Evolutionary conservation across 2,113 vertebrate genomes (phyloP).

Genomic region (Oxygymnocypris stewartii): DNA sequence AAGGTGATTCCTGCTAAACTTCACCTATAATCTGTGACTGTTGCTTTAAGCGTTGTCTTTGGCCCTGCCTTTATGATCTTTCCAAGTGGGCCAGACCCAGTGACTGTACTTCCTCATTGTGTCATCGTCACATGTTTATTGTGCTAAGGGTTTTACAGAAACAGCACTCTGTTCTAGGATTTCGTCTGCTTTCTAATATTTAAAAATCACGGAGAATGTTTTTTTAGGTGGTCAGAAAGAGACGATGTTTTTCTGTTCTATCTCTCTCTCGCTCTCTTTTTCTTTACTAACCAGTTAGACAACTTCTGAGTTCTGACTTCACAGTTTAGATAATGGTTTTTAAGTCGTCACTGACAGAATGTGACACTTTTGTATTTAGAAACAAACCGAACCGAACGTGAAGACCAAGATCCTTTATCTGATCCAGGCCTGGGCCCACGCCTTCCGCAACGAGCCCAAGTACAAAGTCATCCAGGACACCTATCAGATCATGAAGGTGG

Average conservation of each 20-base stretch:
- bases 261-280: neutral
- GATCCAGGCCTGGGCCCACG: conserved; percentile 97
- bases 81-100: conserved; percentile 62
- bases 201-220: neutral
- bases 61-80: conserved; percentile 57
- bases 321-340: neutral
- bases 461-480: conserved; percentile 99
- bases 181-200: neutral
- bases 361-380: conserved; percentile 66
- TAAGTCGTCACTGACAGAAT: neutral
- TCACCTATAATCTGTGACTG: conserved; percentile 10
- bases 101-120: conserved; percentile 69
- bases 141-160: conserved; percentile 55
- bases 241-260: neutral
- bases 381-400: conserved; percentile 91
- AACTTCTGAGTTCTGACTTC: neutral
- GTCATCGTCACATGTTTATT: conserved; percentile 66
- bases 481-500: conserved; percentile 99
- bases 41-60: conserved; percentile 2
- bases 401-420: conserved; percentile 94
- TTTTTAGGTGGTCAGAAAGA: neutral
- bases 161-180: neutral
- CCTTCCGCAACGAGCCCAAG: conserved; percentile 97
- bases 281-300: neutral
- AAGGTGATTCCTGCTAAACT: conserved; percentile 77